Evolutionary conservation across 2,113 vertebrate species (phyloP).

Genomic region (Lasiurus borealis): DNA sequence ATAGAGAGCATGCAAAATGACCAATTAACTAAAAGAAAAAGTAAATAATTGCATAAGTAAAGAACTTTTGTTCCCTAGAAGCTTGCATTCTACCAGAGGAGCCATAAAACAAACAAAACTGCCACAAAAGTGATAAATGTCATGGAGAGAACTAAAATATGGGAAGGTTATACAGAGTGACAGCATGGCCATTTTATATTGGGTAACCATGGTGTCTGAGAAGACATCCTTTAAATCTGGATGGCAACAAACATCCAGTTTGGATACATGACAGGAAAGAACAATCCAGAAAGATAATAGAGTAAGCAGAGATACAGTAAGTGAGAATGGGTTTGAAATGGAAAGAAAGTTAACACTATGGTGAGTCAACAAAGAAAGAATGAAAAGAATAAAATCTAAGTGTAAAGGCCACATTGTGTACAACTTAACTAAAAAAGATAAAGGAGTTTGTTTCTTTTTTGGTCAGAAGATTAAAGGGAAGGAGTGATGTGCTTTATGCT

Average conservation of each 20-base stretch:
- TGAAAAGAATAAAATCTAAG: neutral
- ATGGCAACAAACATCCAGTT: neutral
- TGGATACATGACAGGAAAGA: neutral
- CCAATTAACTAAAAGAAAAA: neutral
- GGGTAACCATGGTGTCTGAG: neutral
- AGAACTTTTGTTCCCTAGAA: neutral
- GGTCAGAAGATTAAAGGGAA: neutral
- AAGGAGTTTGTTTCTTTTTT: neutral
- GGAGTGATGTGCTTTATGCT: neutral
- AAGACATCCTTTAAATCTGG: neutral
- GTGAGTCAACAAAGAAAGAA: neutral
- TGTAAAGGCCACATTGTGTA: too few relatives aligned
- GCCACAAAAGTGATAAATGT: neutral
- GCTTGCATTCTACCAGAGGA: neutral
- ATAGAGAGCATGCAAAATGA: neutral
- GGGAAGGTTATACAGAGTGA: neutral
- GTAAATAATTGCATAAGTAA: neutral
- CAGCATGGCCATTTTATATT: neutral
- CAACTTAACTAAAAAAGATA: neutral
- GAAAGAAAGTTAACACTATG: neutral
- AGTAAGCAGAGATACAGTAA: neutral
- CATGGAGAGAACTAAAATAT: neutral
- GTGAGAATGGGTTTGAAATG: neutral
- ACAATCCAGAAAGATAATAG: neutral
- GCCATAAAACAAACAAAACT: neutral